Base-by-base conservation (phyloP, 2,888 invertebrate species). In the Calameuta filiformis region DNA sequence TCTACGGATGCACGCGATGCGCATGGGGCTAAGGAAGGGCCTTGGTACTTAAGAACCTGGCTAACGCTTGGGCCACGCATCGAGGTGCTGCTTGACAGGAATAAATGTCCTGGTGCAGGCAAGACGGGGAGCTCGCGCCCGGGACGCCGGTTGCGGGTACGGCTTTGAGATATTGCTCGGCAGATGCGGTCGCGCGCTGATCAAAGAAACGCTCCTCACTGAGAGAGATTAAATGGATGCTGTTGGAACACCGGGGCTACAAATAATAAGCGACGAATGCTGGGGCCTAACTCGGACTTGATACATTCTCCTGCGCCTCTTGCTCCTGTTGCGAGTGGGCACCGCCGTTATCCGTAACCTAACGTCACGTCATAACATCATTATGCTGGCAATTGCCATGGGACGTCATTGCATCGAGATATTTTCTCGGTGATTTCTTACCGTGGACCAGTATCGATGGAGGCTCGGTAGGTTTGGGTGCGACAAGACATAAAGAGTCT, bases 171-270 rank as follows among this genome's bases (percentile, higher is more conserved):
- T 90, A 90, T 90, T 90, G 88, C 89, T 85, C 87, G 87, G 89
- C 90, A 90, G 90, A 90, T 90, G 90, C 90, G 90, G 90, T 90
- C 89, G 90, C 90, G 90, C 89, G 89, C 87, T 90, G 90, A 90
- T 90, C 90, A 90, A 90, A 90, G 90, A 90, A 90, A 90, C 89
- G 87, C 89, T 89, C 86, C 88, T 89, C 89, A 88, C 87, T 88
- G 89, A 88, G 89, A 90, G 89, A 90, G 90, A 90, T 90, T 90
- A 90, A 90, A 90, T 90, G 89, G 88, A 90, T 89, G 88, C 90
- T 89, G 90, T 88, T 88, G 89, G 88, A 89, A 88, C 89, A 86
- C 88, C 87, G 84, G 83, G 87, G 87, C 87, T 88, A 89, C 90
- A 90, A 90, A 90, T 90, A 90, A 90, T 90, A 89, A 88, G 84